phyloP scores from a whole-genome alignment of 1,140 invertebrate species.

The Drosophila mayri region DNA sequence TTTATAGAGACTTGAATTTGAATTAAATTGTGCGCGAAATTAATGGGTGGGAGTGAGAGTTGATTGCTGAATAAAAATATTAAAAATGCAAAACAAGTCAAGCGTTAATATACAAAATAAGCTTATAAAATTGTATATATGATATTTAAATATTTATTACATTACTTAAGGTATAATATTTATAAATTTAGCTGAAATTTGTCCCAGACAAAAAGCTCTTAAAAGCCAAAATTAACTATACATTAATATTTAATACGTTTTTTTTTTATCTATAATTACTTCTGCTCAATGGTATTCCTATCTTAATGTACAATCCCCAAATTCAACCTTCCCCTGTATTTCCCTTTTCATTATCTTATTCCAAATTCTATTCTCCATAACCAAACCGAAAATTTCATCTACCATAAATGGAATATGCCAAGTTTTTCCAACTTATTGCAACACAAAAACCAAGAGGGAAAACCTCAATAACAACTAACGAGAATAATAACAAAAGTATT shows the following conservation, averaged over 20 bases:
- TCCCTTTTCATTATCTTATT: neutral
- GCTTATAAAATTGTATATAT: slow-evolving; percentile 4
- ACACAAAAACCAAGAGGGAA: slow-evolving; percentile 5
- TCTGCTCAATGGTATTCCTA: neutral
- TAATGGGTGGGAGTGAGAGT: slow-evolving; percentile 19
- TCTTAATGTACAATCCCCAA: slow-evolving; percentile 11
- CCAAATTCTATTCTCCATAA: slow-evolving; percentile 28
- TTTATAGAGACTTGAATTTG: slow-evolving; percentile 24
- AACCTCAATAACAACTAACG: slow-evolving; percentile 41
- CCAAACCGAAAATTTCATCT: slow-evolving; percentile 27
- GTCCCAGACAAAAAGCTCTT: neutral
- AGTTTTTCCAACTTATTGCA: slow-evolving; percentile 12
- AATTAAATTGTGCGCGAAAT: slow-evolving; percentile 64
- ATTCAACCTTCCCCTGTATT: neutral
- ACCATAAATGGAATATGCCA: slow-evolving; percentile 30
- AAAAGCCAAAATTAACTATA: neutral
- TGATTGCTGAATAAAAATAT: slow-evolving; percentile 4
- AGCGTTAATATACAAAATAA: slow-evolving; percentile 12
- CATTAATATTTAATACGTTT: neutral
- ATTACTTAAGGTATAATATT: neutral
- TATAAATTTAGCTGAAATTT: neutral
- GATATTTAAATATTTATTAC: neutral
- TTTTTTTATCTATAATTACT: neutral
- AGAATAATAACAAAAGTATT: slow-evolving; percentile 56
- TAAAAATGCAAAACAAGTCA: slow-evolving; percentile 19